Base-by-base conservation (phyloP, 2,113 vertebrate genomes). In the Anguilla japonica region DNA sequence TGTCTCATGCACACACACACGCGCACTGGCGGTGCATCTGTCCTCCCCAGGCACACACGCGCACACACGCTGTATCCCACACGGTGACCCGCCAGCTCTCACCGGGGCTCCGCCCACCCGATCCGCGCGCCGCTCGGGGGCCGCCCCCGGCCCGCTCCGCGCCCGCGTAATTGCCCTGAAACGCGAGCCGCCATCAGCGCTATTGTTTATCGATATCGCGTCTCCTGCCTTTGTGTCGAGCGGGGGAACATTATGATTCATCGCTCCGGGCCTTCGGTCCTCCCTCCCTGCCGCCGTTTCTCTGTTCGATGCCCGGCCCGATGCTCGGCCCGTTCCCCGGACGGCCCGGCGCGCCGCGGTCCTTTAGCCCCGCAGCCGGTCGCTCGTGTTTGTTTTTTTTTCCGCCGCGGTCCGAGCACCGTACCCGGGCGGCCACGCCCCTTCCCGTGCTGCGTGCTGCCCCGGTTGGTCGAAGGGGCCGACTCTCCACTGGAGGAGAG, bases 161-260 rank as follows among this genome's bases (percentile, higher is more conserved):
- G 26, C 41, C n/a, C 79, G 22, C 8, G 41, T 81, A 71, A 81
- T 86, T 39, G 81, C 43, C 34, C 29, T 79, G 86, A 87, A 87
- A 83, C 20, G 56, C 83, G 82, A 29, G 41, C 20, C 80, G 8
- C 56, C 60, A n/a, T 82, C 81, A 75, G 82, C n/a, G 8, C 20
- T 83, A 83, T 57, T 57, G 82, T 83, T 79, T 53, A 79, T 83
- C 71, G 71, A 87, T 83, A 87, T 79, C 43, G 14, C 41, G 67
- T 20, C 22, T 34, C 34, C 18, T 16, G 15, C 71, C 41, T 57
- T 60, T 78, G 71, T 46, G 81, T 83, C 39, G 29, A 60, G 82
- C 15, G 57, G 86, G 11, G 14, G 29, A 79, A 4, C 43, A 34
- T 82, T 29, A n/a, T 60, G 39, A 50, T 87, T 63, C 67, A 60